These are phyloP conservation scores for Psix sp. DNA, from an alignment of 1,140 invertebrate species.

Conservation along the genomic window DNA sequence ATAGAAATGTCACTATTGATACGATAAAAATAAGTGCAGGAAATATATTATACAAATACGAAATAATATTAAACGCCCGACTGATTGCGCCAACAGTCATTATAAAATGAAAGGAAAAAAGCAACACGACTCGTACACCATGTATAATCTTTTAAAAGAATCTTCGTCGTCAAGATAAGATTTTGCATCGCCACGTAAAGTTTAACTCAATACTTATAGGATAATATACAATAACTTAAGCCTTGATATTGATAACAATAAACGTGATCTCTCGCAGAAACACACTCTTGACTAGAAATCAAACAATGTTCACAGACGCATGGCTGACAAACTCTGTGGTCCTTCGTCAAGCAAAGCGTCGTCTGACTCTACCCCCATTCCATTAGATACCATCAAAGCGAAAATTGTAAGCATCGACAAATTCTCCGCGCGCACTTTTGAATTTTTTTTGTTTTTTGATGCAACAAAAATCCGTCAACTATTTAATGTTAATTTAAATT, in stretches of 20 bases:
- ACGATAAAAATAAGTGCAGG: no score
- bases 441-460: constrained; percentile 8
- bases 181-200: constrained; percentile 20
- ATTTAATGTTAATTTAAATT: no score
- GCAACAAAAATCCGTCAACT: no score
- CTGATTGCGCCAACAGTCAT: no score
- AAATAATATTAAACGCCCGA: no score
- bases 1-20: no score
- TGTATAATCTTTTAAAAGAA: constrained; percentile 28
- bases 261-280: constrained; percentile 41
- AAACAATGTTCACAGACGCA: constrained; percentile 78
- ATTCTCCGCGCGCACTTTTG: constrained; percentile 29
- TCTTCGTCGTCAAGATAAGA: constrained; percentile 4
- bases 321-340: constrained; percentile 78
- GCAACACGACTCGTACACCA: constrained; percentile 8
- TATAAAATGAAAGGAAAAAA: no score
- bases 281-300: constrained; percentile 69
- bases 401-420: constrained; percentile 59
- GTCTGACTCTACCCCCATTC: constrained; percentile 77
- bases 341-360: constrained; percentile 77
- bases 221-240: constrained; percentile 14
- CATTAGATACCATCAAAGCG: constrained; percentile 73
- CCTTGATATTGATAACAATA: constrained; percentile 37
- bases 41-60: no score
- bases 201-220: constrained; percentile 16